phyloP scores from a whole-genome alignment of 2,113 vertebrate genomes.

The Hypocryptadius cinnamomeus region DNA sequence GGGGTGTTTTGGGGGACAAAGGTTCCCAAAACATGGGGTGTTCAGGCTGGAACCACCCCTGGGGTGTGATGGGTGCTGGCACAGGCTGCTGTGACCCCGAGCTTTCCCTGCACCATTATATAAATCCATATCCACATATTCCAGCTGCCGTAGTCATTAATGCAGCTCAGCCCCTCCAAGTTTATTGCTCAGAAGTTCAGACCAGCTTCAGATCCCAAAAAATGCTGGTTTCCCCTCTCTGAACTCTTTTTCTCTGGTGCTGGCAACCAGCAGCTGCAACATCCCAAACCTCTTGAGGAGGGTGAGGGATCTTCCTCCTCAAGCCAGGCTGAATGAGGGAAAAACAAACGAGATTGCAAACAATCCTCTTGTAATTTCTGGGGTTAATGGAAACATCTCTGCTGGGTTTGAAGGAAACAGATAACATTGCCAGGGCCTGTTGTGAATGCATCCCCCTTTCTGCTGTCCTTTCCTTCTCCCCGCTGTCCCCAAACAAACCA shows the following conservation, averaged over 20 bases:
- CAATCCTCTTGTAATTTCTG: background rate
- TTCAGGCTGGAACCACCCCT: background rate
- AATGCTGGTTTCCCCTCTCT: background rate
- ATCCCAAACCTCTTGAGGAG: fast-evolving
- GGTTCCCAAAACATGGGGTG: background rate
- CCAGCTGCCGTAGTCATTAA: background rate
- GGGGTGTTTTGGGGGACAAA: fast-evolving
- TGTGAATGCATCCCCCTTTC: background rate
- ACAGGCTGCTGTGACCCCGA: background rate
- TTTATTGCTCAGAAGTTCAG: background rate
- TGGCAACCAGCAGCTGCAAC: background rate
- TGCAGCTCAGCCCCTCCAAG: background rate
- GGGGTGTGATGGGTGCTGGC: background rate
- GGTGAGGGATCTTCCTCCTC: background rate
- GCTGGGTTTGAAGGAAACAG: background rate
- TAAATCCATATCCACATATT: fast-evolving
- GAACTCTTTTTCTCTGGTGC: background rate
- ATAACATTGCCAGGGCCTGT: background rate
- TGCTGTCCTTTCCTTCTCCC: background rate
- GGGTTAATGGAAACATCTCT: background rate
- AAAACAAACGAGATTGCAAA: background rate
- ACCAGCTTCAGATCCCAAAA: background rate
- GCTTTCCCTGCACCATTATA: fast-evolving
- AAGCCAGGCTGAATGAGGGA: background rate
- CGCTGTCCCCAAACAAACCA: background rate